These are phyloP conservation scores for Oophaga pumilio DNA, from an alignment of 2,113 vertebrate genomes.

Conservation along the genomic window DNA sequence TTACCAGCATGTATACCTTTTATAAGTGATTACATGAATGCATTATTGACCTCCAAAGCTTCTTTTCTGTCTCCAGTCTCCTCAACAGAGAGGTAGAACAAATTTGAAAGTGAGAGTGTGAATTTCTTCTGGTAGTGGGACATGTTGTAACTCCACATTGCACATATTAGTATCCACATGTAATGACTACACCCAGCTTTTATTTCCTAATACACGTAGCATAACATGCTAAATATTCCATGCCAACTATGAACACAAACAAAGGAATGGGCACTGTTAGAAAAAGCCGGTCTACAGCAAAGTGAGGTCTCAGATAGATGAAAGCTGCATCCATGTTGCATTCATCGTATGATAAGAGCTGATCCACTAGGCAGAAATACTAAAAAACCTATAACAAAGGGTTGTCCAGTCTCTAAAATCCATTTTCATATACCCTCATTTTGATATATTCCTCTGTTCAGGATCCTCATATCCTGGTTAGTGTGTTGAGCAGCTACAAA, in stretches of 20 bases:
- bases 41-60: neutral
- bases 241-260: conserved; percentile 16
- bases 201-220: neutral
- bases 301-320: neutral
- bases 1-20: neutral
- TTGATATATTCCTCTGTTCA: too few relatives aligned
- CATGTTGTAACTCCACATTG: conserved; percentile 25
- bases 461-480: too few relatives aligned
- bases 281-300: neutral
- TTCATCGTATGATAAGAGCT: neutral
- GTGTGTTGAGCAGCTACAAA: too few relatives aligned
- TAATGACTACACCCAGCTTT: conserved; percentile 30
- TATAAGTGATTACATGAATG: neutral
- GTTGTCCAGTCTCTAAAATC: too few relatives aligned
- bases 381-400: neutral
- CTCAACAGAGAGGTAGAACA: neutral
- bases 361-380: neutral
- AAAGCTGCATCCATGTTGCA: neutral
- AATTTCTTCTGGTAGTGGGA: neutral
- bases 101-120: neutral
- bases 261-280: neutral
- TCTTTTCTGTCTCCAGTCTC: neutral
- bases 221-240: conserved; percentile 2
- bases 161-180: conserved; percentile 17
- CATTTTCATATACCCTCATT: too few relatives aligned